A percentile compares a stretch with the other conserved stretches of the same genome.
phyloP scores from a whole-genome alignment of 2,113 vertebrate genomes.

The Eurystomus gularis region DNA sequence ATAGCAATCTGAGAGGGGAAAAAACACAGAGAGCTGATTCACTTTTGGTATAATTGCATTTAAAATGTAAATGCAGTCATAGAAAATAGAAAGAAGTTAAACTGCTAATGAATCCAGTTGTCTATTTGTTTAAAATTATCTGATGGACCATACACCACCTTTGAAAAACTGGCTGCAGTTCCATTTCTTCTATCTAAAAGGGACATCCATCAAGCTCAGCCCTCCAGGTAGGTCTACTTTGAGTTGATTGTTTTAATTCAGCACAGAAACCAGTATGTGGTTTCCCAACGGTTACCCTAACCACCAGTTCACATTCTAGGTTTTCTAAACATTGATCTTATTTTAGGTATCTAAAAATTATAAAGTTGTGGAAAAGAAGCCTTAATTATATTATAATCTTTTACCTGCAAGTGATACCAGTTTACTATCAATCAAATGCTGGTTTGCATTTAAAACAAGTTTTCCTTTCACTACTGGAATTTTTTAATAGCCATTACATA shows the following conservation, averaged over 20 bases:
- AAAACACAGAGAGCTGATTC: neutral
- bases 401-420: neutral
- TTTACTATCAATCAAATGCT: neutral
- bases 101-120: neutral
- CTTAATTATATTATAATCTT: neutral
- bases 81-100: neutral
- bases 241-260: neutral
- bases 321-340: neutral
- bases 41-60: neutral
- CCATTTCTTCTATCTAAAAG: neutral
- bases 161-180: neutral
- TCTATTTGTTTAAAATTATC: neutral
- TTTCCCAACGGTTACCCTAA: neutral
- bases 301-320: neutral
- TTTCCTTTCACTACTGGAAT: neutral
- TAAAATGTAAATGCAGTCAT: neutral
- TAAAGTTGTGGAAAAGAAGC: accelerated
- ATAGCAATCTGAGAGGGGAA: neutral
- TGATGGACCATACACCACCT: neutral
- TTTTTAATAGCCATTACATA: neutral
- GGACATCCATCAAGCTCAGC: neutral
- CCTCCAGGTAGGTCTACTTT: neutral
- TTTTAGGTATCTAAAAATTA: neutral
- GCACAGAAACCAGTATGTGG: neutral
- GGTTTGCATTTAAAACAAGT: neutral